Percentiles rank a stretch among this genome's conserved stretches.
phyloP scores from a whole-genome alignment of 2,888 invertebrate species.

The Ochropleura leucogaster region DNA sequence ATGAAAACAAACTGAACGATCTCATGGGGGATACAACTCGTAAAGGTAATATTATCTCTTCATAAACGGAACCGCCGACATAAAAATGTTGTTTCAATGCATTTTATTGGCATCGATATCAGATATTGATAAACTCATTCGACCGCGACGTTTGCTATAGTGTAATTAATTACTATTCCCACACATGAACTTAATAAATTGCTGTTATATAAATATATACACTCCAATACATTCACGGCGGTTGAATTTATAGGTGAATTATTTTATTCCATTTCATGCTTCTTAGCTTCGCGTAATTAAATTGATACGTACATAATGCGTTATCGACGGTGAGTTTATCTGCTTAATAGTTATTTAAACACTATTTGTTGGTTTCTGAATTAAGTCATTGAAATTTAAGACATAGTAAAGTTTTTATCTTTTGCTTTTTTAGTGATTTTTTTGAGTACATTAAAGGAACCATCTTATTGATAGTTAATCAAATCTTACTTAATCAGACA shows the following conservation, averaged over 20 bases:
- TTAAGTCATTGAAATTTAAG: background rate
- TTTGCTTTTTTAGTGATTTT: background rate
- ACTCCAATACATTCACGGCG: conserved; percentile 4
- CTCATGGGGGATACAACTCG: conserved; percentile 82
- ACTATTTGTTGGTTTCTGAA: background rate
- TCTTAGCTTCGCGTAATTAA: conserved; percentile 46
- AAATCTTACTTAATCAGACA: background rate
- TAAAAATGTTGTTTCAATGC: conserved; percentile 86
- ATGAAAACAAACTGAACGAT: conserved; percentile 86
- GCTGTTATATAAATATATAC: conserved; percentile 25
- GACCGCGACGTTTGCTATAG: conserved; percentile 72
- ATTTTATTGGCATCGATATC: conserved; percentile 80
- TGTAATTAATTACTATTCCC: conserved; percentile 68
- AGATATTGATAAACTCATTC: conserved; percentile 81
- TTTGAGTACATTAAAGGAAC: background rate
- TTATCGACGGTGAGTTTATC: background rate
- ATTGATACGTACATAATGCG: conserved; percentile 16
- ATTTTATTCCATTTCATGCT: conserved; percentile 51
- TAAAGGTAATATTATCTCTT: conserved; percentile 90
- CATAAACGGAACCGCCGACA: conserved; percentile 85
- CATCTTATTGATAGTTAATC: background rate
- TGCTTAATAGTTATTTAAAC: background rate
- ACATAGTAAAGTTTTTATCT: background rate
- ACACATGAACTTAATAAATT: conserved; percentile 53
- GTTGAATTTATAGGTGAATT: conserved; percentile 26